Evolutionary conservation across 2,113 vertebrate genomes (phyloP), one percentile per base, ranked within the genome.

Genomic region (Rattus rattus): DNA sequence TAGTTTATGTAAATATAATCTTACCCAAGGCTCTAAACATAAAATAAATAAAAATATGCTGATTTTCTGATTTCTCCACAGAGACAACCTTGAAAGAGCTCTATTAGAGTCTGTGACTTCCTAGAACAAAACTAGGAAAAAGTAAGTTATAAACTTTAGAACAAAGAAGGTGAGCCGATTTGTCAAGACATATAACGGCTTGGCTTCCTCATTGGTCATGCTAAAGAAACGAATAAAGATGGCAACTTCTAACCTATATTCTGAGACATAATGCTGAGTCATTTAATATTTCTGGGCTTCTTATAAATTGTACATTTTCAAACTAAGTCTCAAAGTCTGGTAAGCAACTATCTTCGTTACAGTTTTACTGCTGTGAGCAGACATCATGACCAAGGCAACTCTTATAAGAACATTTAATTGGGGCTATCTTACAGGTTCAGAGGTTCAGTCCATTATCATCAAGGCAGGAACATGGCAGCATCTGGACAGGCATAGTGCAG

Each of bases 231-330:
- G 65, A 5, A 49, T 72, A 54, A 70, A n/a, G 22, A 86, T n/a
- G 28, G 39, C 28, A 43, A 89, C 43, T 28, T 92, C 16, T 67
- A 65, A 73, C 81, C 26, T 73, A 43, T 36, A 16, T 87, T 83
- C 54, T 20, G 36, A 79, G 72, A 17, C 33, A 8, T 75, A 85
- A 75, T 73, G 83, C 39, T 59, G 24, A 94, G 24, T 67, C 49
- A 88, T 84, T 79, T 97, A 22, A 26, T 88, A 69, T 61, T 72
- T 54, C 28, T 63, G 3, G 2, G 30, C 28, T 80, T 76, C 36
- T 56, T 63, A 96, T 36, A 91, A 85, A 85, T 81, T 30, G 84
- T 80, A 67, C 43, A 70, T 49, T 93, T 91, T 96, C 61, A 30
- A 90, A 91, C 13, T 47, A 49, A 75, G 83, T 0, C 5, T 91